Conservation (phyloP, 2,888 invertebrate species). For the Phengaris arion region DNA sequence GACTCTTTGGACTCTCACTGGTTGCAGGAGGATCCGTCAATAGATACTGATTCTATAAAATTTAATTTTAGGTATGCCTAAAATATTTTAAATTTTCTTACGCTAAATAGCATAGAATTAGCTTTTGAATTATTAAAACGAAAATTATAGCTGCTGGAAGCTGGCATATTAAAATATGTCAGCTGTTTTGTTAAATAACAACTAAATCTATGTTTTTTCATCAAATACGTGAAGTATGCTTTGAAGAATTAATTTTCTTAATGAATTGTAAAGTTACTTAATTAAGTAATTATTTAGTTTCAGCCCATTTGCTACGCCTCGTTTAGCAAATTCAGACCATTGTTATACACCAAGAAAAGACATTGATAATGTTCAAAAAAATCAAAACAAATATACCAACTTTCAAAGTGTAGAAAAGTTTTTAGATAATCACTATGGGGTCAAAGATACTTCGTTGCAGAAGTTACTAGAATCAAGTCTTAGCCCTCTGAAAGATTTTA, state of each 20-base stretch:
- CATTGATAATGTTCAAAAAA: slow-evolving; percentile 27
- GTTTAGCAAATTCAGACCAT: slow-evolving; percentile 49
- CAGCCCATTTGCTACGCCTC: slow-evolving; percentile 62
- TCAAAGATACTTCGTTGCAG: slow-evolving; percentile 13
- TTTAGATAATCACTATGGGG: not conserved
- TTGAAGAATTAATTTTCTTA: too few species aligned
- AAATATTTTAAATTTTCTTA: too few species aligned
- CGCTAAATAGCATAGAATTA: too few species aligned
- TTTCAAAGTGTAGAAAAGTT: not conserved
- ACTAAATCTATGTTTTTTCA: too few species aligned
- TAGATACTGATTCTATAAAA: slow-evolving; percentile 53
- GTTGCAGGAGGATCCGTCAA: slow-evolving; percentile 64
- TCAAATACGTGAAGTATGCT: too few species aligned
- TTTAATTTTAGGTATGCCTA: slow-evolving; percentile 56
- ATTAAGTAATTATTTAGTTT: slow-evolving; percentile 47
- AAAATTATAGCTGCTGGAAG: too few species aligned
- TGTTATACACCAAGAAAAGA: slow-evolving; percentile 51
- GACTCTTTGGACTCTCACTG: slow-evolving; percentile 69
- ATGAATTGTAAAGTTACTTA: too few species aligned
- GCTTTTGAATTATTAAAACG: too few species aligned
- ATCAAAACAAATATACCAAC: slow-evolving; percentile 7
- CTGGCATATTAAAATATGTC: too few species aligned
- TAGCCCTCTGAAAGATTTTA: slow-evolving; percentile 7
- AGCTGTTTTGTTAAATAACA: too few species aligned
- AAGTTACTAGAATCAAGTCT: not conserved